These are phyloP conservation scores for Idaea straminata DNA, from an alignment of 2,888 invertebrate genomes.

Conservation along the genomic window DNA sequence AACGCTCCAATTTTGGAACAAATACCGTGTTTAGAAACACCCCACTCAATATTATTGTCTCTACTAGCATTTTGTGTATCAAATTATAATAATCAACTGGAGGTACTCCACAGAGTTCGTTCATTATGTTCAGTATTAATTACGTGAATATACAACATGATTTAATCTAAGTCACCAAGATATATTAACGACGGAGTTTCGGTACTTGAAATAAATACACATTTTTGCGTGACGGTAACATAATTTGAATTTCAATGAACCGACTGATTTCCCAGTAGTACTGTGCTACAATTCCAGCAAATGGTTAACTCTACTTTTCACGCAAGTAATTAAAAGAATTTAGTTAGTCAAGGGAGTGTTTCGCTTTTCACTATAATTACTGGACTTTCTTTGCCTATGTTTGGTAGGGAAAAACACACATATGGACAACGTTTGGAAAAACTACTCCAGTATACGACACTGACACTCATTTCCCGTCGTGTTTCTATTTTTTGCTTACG, in stretches of 20 bases:
- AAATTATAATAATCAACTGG: neutral
- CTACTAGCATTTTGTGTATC: conserved; percentile 36
- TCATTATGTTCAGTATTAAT: neutral
- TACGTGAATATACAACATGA: neutral
- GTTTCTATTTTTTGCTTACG: conserved; percentile 63
- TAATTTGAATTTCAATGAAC: neutral
- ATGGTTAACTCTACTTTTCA: neutral
- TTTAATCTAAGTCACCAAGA: neutral
- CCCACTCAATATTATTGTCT: conserved; percentile 34
- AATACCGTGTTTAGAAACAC: conserved; percentile 42
- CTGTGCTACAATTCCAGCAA: neutral
- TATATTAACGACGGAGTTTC: neutral
- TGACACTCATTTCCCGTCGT: conserved; percentile 71
- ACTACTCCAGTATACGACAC: conserved; percentile 56
- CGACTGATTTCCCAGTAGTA: neutral
- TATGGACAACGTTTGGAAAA: conserved; percentile 50
- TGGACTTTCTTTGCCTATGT: conserved; percentile 22
- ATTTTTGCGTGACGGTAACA: neutral
- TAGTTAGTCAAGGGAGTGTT: neutral
- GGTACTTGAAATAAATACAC: neutral
- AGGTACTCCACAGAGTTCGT: neutral
- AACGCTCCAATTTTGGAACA: conserved; percentile 50
- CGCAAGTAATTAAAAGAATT: neutral
- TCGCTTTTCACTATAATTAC: neutral
- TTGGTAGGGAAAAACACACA: conserved; percentile 34